phyloP scores from a whole-genome alignment of 2,888 invertebrate species.

The Meiosimyza platycephala region DNA sequence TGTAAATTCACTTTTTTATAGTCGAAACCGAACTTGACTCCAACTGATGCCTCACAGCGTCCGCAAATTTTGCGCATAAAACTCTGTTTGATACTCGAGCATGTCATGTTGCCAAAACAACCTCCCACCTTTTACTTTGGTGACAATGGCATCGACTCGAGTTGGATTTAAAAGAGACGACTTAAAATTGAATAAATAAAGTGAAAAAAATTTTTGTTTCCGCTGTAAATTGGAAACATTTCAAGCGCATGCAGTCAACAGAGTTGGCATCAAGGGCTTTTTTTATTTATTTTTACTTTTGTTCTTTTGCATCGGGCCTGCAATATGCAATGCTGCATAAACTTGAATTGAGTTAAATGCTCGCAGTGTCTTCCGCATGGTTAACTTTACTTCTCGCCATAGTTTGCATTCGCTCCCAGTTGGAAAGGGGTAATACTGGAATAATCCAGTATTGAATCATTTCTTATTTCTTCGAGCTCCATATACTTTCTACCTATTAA shows the following conservation, averaged over 20 bases:
- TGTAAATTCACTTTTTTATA: conserved; percentile 16
- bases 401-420: not conserved
- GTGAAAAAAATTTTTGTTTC: not conserved
- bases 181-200: not conserved
- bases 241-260: conserved; percentile 8
- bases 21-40: conserved; percentile 20
- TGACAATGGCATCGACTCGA: no score
- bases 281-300: not conserved
- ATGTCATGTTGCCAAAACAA: not conserved
- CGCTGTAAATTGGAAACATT: conserved; percentile 20
- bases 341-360: conserved; percentile 21
- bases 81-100: conserved; percentile 6
- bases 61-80: conserved; percentile 2
- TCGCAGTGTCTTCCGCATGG: conserved; percentile 21
- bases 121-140: not conserved
- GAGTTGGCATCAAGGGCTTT: conserved; percentile 17
- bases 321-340: conserved; percentile 19
- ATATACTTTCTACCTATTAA: no score
- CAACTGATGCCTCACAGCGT: conserved; percentile 9
- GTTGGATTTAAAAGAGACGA: not conserved
- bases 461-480: no score
- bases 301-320: conserved; percentile 1
- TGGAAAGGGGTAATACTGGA: no score
- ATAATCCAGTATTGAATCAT: no score
- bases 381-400: not conserved